These are phyloP conservation scores for Dasysyrphus tricinctus DNA, from an alignment of 2,888 invertebrate genomes.

Conservation along the genomic window DNA sequence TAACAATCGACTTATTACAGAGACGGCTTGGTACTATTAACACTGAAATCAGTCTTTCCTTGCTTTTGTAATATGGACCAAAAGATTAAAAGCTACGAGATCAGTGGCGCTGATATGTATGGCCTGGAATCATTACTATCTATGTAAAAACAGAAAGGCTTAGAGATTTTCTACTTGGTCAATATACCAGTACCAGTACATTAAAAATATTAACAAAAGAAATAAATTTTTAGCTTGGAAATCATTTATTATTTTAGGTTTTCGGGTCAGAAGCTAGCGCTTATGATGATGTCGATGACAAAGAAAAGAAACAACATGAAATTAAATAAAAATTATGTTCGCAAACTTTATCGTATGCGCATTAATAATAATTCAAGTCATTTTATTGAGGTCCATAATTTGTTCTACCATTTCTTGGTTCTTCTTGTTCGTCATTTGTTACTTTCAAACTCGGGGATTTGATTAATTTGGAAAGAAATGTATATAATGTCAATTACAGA, in stretches of 20 bases:
- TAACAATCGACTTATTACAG: slow-evolving; percentile 51
- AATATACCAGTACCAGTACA: not conserved
- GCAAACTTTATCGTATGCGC: not conserved
- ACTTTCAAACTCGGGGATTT: too few relatives aligned
- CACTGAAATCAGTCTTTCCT: slow-evolving; percentile 17
- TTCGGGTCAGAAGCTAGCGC: slow-evolving; percentile 51
- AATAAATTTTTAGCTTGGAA: not conserved
- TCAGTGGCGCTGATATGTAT: slow-evolving; percentile 21
- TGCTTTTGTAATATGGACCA: slow-evolving; percentile 43
- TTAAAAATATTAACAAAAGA: slow-evolving; percentile 13
- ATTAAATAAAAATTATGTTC: not conserved
- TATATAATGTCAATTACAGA: too few relatives aligned
- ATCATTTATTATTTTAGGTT: slow-evolving; percentile 47
- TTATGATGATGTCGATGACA: not conserved
- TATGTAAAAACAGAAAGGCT: slow-evolving; percentile 1
- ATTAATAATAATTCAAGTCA: not conserved
- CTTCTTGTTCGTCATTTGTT: too few relatives aligned
- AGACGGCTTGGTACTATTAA: slow-evolving; percentile 32
- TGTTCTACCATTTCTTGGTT: too few relatives aligned
- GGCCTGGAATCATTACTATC: not conserved
- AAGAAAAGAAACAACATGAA: not conserved
- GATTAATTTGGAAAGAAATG: too few relatives aligned
- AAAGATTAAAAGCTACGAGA: slow-evolving; percentile 58
- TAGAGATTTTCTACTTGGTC: not conserved
- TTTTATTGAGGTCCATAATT: not conserved